Evolutionary conservation across 1,140 invertebrate genomes (phyloP), one percentile per base, ranked within the genome.

Genomic region (Oreohelix idahoensis): DNA sequence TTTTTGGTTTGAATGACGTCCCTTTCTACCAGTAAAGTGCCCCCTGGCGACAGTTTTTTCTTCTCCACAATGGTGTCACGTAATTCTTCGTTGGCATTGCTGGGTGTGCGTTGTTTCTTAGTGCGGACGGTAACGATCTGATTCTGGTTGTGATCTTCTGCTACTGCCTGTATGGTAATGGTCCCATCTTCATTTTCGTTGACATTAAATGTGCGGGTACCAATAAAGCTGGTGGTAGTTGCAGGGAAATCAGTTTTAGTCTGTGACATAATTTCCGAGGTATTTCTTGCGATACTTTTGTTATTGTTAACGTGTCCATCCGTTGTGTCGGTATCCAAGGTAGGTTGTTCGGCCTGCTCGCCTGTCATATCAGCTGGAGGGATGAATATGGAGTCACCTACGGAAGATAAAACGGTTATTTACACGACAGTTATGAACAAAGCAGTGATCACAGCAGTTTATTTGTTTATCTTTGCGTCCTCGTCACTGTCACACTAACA

Each of bases 21-120:
- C 83, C 87, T 87, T 70, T 89, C 88, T 71, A 88, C 86, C 23
- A 85, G 69, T 53, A 87, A 79, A 10, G 81, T 84, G 1, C 89
- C 89, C 45, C 87, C 84, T 42, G 88, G 87, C 36, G 89, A 89
- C 4, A 69, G 32, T 35, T 5, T 83, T 38, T 76, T 83, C 38
- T 42, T 32, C 45, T 90, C 88, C 38, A 90, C 85, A 4, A 89
- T 84, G 39, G 95, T 95, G 58, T 96, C 96, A 5, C 96, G 96
- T 4, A 96, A 95, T 0, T 96, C 96, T 90, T 96, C 96, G 89
- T 96, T 95, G 0, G 96, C 96, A 13, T 95, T 96, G 70, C 49
- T 94, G 94, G 90, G 95, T 1, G 90, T 90, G 51, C 89, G 84
- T 13, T 89, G 84, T 10, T 86, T 66, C n/a, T 86, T 84, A 42